Evolutionary conservation across 2,888 invertebrate species (phyloP).

Genomic region (Meganola albula): DNA sequence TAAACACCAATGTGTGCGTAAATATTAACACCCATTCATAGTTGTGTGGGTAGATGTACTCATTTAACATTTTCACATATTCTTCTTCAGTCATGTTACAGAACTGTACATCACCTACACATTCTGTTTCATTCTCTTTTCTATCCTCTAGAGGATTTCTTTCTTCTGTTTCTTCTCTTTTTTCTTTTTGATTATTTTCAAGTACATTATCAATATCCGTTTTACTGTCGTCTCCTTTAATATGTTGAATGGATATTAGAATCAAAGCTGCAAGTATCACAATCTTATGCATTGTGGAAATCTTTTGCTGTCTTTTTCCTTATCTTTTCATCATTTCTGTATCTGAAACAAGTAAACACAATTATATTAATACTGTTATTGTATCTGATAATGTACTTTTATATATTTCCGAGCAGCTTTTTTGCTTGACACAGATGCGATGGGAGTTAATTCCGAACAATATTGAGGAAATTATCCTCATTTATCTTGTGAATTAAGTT

Average conservation of each 20-base stretch:
- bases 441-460: no score
- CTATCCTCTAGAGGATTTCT: no score
- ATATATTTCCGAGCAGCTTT: no score
- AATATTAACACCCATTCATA: constrained; percentile 88
- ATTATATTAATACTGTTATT: no score
- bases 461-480: no score
- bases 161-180: constrained; percentile 10
- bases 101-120: constrained; percentile 58
- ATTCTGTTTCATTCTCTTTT: constrained; percentile 33
- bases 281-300: constrained; percentile 11
- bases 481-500: no score
- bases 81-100: constrained; percentile 76
- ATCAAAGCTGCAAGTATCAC: constrained; percentile 4
- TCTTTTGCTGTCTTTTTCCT: not conserved
- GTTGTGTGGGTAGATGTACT: constrained; percentile 82
- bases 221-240: not conserved
- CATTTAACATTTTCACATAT: constrained; percentile 77
- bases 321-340: constrained; percentile 1
- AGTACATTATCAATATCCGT: not conserved
- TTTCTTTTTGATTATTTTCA: constrained; percentile 2
- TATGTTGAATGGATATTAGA: not conserved
- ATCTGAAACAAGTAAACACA: constrained; percentile 30
- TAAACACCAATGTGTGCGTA: constrained; percentile 85
- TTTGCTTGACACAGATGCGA: no score
- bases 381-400: no score